phyloP scores from a whole-genome alignment of 2,888 invertebrate species.

The Girardia tigrina region DNA sequence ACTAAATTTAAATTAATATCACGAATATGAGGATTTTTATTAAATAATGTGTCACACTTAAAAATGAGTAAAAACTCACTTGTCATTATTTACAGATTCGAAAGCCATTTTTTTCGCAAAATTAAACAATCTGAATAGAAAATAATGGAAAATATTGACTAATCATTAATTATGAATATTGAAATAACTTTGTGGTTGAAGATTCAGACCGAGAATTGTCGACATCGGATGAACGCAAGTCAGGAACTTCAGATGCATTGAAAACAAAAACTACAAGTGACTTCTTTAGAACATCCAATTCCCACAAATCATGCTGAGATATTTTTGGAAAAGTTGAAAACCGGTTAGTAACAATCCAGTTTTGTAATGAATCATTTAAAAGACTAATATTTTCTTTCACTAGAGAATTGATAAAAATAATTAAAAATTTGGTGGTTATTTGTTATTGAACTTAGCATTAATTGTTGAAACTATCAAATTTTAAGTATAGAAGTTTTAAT shows the following conservation, averaged over 20 bases:
- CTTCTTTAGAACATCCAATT: background rate
- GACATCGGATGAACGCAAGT: background rate
- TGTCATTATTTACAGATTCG: background rate
- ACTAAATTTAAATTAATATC: too few species aligned
- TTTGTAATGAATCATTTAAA: constrained; percentile 16
- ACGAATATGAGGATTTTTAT: too few species aligned
- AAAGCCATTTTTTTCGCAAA: background rate
- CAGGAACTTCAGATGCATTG: background rate
- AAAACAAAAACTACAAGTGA: background rate
- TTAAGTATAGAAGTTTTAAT: too few species aligned
- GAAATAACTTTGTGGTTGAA: background rate
- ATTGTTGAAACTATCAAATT: too few species aligned
- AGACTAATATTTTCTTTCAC: background rate
- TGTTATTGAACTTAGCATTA: too few species aligned
- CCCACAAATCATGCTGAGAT: constrained; percentile 15
- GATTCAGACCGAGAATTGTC: background rate
- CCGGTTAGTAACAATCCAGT: background rate
- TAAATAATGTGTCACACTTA: too few species aligned
- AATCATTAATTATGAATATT: background rate
- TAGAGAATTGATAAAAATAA: too few species aligned
- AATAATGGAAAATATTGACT: background rate
- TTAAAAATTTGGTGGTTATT: too few species aligned
- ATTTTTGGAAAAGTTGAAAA: constrained; percentile 15
- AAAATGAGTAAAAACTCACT: too few species aligned
- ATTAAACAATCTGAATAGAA: background rate